A percentile compares a stretch with the other conserved stretches of the same genome.
Evolutionary conservation across 2,113 vertebrate species (phyloP).

Genomic region (Pavo muticus): DNA sequence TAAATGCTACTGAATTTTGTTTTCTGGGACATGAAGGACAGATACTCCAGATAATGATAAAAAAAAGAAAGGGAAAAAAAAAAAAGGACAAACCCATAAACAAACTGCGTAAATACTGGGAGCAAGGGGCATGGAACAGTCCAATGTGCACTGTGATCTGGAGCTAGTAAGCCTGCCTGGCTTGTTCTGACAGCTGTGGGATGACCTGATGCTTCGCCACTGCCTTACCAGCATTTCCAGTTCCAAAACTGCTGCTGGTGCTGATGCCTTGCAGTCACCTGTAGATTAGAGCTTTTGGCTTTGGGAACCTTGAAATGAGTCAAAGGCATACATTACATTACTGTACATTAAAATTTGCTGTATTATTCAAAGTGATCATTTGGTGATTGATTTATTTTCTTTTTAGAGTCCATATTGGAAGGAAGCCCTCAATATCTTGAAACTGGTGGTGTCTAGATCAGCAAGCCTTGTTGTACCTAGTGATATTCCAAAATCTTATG

Average conservation of each 20-base stretch:
- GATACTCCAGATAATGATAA: background rate
- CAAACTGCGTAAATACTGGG: background rate
- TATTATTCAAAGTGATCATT: background rate
- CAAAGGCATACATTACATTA: background rate
- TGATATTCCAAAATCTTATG: constrained; percentile 92
- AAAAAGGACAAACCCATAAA: background rate
- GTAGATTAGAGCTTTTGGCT: background rate
- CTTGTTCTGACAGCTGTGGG: background rate
- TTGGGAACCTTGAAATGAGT: background rate
- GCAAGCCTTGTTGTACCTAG: constrained; percentile 97
- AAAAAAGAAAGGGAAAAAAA: background rate
- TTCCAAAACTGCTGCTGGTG: background rate
- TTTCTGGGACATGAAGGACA: background rate
- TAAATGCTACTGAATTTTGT: background rate
- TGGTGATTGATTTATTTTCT: background rate
- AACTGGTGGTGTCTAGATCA: constrained; percentile 96
- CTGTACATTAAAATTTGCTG: background rate
- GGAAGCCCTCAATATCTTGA: constrained; percentile 97
- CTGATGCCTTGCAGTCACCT: background rate
- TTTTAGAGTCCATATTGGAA: constrained; percentile 96
- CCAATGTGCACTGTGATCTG: background rate
- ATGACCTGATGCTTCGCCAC: background rate
- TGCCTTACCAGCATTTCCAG: background rate
- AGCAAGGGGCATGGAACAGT: accelerated
- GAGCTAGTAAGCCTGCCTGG: background rate